Evolutionary conservation across 2,888 invertebrate species (phyloP), one percentile per base, ranked within the genome.

Genomic region (Balanococcus diminutus): DNA sequence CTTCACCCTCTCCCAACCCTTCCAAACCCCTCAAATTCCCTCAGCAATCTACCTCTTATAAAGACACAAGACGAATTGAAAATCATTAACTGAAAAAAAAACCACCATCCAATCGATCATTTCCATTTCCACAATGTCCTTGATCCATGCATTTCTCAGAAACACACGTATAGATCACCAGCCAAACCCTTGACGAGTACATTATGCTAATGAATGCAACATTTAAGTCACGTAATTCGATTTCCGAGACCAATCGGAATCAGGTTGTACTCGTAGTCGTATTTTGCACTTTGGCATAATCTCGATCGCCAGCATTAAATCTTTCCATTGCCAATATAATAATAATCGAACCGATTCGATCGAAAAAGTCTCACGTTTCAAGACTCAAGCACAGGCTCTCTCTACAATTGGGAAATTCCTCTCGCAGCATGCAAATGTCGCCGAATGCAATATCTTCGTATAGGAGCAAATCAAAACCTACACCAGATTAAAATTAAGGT

Each of bases 221-320:
- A 67, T 67, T 67, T 67, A 67, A 67, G 61, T 67, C 61, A 67
- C 61, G 61, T 67, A 67, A 67, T 67, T 67, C 61, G 61, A 67
- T 67, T 67, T 2, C 28, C 51, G 51, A 51, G 51, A 51, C 51
- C 51, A 51, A 51, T 51, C 51, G 19, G 42, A 3, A 36, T 36
- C 42, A 42, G 42, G 8, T 51, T 8, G 51, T 51, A 51, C 19
- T 8, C 36, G 36, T 36, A 19, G 19, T 51, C 19, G 19, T 51
- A 51, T 51, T 51, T 51, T 51, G 51, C 51, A 51, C 51, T 51
- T 51, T 51, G 51, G 61, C 61, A 67, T 28, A 22, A 67, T 67
- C 28, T 25, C 25, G 61, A 67, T 14, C 9, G 25, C 61, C 14
- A 51, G 19, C 51, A 51, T 51, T 51, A 19, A 51, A 51, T 51